phyloP scores from a whole-genome alignment of 2,888 invertebrate genomes.

The Ichneumoninae sp. region DNA sequence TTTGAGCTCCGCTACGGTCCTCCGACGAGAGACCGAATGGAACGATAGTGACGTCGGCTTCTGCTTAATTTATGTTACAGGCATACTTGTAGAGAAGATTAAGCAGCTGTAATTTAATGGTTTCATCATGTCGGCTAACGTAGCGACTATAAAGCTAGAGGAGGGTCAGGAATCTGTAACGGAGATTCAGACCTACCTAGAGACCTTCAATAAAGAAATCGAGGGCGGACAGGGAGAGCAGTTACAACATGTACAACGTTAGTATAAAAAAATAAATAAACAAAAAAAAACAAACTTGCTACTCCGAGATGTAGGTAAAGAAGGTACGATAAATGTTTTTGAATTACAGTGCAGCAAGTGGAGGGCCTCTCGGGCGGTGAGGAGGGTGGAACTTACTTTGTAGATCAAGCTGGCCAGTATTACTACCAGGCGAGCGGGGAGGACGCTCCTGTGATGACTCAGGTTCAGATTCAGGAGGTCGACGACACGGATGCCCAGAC shows the following conservation, averaged over 20 bases:
- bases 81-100: constrained; percentile 6
- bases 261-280: constrained; percentile 63
- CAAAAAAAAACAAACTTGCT: neutral
- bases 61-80: constrained; percentile 57
- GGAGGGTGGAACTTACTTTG: constrained; percentile 91
- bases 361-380: constrained; percentile 84
- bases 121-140: constrained; percentile 80
- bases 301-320: neutral
- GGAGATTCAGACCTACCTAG: constrained; percentile 92
- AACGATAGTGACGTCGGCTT: neutral
- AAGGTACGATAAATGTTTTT: constrained; percentile 28
- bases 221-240: constrained; percentile 86
- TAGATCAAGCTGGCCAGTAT: constrained; percentile 93
- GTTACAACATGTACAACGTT: constrained; percentile 82
- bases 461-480: constrained; percentile 85
- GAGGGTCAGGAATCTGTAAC: constrained; percentile 86
- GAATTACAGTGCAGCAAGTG: constrained; percentile 81
- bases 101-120: constrained; percentile 68
- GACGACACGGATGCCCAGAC: constrained; percentile 78
- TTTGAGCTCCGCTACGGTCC: neutral
- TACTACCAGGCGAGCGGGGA: constrained; percentile 91
- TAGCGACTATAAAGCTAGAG: constrained; percentile 82
- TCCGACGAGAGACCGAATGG: neutral
- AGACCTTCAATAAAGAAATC: constrained; percentile 93
- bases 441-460: constrained; percentile 87